Evolutionary conservation across 2,797 vertebrate genomes (phyloP).

Genomic region (Alectoris magna): DNA sequence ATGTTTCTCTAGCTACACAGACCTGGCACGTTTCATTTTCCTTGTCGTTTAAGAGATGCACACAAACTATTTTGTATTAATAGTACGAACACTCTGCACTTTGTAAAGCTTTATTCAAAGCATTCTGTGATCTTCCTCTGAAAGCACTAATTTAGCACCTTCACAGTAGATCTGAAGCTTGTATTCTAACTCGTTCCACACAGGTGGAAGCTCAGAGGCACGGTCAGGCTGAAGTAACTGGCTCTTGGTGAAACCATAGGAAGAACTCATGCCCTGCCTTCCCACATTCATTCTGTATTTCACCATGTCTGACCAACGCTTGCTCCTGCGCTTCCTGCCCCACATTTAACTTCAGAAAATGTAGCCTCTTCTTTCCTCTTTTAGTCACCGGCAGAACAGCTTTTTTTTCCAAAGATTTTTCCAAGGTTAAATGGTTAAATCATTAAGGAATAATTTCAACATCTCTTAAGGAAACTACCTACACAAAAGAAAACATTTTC

Average conservation of each 20-base stretch:
- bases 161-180: slow-evolving; percentile 4
- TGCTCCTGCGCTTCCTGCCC: not conserved
- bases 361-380: not conserved
- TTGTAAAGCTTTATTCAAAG: slow-evolving; percentile 55
- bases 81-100: slow-evolving; percentile 61
- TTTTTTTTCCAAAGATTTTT: not conserved
- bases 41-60: slow-evolving; percentile 24
- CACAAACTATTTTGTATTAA: slow-evolving; percentile 57
- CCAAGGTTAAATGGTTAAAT: slow-evolving; percentile 29
- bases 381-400: not conserved
- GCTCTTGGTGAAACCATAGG: not conserved
- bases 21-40: slow-evolving; percentile 25
- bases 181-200: not conserved
- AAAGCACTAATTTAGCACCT: slow-evolving; percentile 43
- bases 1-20: not conserved
- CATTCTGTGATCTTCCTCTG: slow-evolving; percentile 49
- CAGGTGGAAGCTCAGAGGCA: not conserved
- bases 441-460: slow-evolving; percentile 26
- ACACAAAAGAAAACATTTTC: not conserved
- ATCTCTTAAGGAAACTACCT: slow-evolving; percentile 16
- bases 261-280: not conserved
- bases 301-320: not conserved
- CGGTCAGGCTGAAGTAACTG: not conserved
- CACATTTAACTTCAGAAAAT: not conserved
- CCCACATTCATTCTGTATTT: not conserved